Evolutionary conservation across 2,888 invertebrate genomes (phyloP).

Genomic region (Euphydryas editha): DNA sequence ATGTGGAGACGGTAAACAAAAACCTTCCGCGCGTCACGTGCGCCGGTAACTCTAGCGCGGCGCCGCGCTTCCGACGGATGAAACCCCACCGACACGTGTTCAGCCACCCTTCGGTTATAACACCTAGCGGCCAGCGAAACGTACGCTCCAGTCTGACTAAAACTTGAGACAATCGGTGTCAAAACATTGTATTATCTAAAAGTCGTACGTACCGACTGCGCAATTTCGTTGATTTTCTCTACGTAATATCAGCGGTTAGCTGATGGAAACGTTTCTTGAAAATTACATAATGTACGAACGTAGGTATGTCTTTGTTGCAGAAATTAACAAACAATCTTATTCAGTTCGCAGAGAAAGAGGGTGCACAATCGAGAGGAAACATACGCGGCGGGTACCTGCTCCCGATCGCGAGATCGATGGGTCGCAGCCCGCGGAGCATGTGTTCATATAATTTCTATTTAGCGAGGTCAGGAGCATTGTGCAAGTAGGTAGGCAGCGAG

Average conservation of each 20-base stretch:
- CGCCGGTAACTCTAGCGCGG: conserved; percentile 61
- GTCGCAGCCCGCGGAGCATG: conserved; percentile 54
- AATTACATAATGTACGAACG: not conserved
- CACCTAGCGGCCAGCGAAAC: conserved; percentile 26
- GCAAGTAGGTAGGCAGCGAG: conserved; percentile 63
- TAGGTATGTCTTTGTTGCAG: not conserved
- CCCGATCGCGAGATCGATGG: conserved; percentile 47
- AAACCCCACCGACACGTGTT: conserved; percentile 59
- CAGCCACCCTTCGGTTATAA: conserved; percentile 42
- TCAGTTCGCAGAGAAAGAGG: not conserved
- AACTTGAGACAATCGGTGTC: conserved; percentile 1
- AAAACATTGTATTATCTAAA: not conserved
- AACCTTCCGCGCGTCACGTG: conserved; percentile 66
- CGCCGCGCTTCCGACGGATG: conserved; percentile 71
- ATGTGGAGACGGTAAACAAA: conserved; percentile 57
- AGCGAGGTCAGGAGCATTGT: conserved; percentile 63
- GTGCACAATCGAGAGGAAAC: conserved; percentile 31
- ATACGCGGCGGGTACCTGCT: conserved; percentile 42
- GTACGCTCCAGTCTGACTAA: not conserved
- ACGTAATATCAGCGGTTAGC: not conserved
- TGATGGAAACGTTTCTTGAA: too few species aligned
- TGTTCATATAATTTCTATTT: conserved; percentile 50
- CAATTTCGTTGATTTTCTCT: not conserved
- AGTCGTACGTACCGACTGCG: not conserved
- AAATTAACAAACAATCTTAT: not conserved